Conservation (phyloP, 2,113 vertebrate genomes). For the Pyrgilauda ruficollis region DNA sequence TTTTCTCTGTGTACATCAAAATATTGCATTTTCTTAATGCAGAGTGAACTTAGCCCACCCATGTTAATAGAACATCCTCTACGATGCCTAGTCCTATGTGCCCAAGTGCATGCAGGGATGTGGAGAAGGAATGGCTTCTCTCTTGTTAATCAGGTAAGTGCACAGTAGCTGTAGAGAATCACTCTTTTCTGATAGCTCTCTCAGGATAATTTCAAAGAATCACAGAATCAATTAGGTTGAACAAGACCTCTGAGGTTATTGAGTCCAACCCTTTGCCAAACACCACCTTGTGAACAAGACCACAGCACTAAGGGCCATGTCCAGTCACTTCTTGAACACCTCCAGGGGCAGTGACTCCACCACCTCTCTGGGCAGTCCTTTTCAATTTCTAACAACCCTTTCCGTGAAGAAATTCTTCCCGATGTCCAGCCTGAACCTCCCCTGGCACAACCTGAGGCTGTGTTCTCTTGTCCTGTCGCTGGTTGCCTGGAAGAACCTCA, state of each 20-base stretch:
- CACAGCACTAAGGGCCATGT: not conserved
- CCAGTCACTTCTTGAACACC: not conserved
- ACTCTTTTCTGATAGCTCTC: not conserved
- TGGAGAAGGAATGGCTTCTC: conserved; percentile 98
- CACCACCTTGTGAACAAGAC: too few relatives aligned
- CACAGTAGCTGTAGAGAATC: not conserved
- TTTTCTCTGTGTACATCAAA: not conserved
- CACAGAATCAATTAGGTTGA: not conserved
- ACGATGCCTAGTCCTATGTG: conserved; percentile 92
- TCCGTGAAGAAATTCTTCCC: not conserved
- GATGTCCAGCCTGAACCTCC: not conserved
- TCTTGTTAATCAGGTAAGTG: conserved; percentile 91
- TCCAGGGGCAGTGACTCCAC: not conserved
- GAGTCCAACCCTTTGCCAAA: not conserved
- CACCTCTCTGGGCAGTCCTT: not conserved
- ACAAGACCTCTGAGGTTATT: not conserved
- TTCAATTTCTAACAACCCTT: not conserved
- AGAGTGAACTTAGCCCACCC: conserved; percentile 95
- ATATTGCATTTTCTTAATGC: conserved; percentile 15
- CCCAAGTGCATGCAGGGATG: conserved; percentile 98
- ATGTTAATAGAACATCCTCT: conserved; percentile 95
- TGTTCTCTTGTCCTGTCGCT: not conserved
- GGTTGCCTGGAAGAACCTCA: not conserved
- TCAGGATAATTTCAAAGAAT: not conserved
- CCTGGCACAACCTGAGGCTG: not conserved